phyloP scores from a whole-genome alignment of 2,113 vertebrate species.

The Centrocercus urophasianus region DNA sequence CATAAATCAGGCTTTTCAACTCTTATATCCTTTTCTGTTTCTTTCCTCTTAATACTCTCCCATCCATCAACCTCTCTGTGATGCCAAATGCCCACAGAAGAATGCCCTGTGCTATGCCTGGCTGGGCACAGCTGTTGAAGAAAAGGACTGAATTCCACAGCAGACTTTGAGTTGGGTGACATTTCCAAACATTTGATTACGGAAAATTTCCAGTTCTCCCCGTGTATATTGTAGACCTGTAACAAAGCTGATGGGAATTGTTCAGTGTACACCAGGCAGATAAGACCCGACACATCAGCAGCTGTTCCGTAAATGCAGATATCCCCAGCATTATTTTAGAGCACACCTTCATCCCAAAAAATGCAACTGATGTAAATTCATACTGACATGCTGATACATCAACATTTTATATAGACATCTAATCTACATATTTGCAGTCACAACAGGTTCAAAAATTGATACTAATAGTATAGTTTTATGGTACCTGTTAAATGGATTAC shows the following conservation, averaged over 20 bases:
- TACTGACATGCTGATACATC: not conserved
- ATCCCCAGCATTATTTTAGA: not conserved
- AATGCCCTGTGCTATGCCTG: not conserved
- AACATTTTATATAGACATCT: not conserved
- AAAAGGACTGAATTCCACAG: not conserved
- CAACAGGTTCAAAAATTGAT: not conserved
- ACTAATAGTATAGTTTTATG: not conserved
- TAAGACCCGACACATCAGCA: not conserved
- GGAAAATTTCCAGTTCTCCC: not conserved
- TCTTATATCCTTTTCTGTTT: not conserved
- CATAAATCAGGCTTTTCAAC: not conserved
- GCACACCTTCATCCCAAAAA: not conserved
- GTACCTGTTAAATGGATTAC: not conserved
- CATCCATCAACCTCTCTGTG: not conserved
- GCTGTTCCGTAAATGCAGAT: not conserved
- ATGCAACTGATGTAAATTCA: not conserved
- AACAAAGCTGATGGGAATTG: not conserved
- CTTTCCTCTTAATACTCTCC: not conserved
- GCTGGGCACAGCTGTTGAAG: not conserved
- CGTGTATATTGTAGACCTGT: not conserved
- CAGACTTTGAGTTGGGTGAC: not conserved
- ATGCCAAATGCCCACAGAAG: not conserved
- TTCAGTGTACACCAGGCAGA: not conserved
- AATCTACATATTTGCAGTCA: constrained; percentile 15
- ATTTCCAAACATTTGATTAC: not conserved